A percentile compares a stretch with the other conserved stretches of the same genome.
Conservation (phyloP, 2,113 vertebrate genomes). For the Melierax canorus region DNA sequence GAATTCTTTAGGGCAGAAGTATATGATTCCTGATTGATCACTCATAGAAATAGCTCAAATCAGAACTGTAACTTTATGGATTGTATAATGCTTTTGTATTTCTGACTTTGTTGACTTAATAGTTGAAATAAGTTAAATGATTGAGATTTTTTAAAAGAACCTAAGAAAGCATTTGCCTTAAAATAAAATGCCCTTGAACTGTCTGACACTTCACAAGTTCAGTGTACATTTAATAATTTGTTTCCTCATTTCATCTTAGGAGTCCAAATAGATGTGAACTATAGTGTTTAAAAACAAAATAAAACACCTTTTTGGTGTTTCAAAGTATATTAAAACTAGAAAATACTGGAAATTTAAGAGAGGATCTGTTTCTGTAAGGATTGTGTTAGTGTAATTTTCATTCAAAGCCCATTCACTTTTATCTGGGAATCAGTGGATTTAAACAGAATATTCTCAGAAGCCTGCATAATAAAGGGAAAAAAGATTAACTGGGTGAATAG, state of each 20-base stretch:
- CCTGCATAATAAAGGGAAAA: neutral
- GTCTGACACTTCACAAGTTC: neutral
- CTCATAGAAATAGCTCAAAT: accelerated
- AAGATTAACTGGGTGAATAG: neutral
- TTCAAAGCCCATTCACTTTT: neutral
- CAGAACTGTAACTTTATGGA: neutral
- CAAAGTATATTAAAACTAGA: neutral
- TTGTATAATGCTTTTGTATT: neutral
- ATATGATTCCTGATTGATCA: neutral
- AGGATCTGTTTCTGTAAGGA: neutral
- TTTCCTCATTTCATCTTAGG: neutral
- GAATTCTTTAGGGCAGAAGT: neutral
- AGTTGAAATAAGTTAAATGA: neutral
- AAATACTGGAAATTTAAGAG: neutral
- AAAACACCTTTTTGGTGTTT: neutral
- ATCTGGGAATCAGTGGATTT: neutral
- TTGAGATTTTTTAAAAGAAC: neutral
- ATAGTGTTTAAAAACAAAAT: neutral
- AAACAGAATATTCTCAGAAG: neutral
- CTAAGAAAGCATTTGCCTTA: neutral
- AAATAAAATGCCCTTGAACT: neutral
- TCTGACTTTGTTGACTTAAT: neutral
- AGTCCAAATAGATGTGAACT: neutral
- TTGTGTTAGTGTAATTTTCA: neutral
- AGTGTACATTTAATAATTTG: neutral